Evolutionary conservation across 2,888 invertebrate genomes (phyloP).

Genomic region (Diabrotica balteata): DNA sequence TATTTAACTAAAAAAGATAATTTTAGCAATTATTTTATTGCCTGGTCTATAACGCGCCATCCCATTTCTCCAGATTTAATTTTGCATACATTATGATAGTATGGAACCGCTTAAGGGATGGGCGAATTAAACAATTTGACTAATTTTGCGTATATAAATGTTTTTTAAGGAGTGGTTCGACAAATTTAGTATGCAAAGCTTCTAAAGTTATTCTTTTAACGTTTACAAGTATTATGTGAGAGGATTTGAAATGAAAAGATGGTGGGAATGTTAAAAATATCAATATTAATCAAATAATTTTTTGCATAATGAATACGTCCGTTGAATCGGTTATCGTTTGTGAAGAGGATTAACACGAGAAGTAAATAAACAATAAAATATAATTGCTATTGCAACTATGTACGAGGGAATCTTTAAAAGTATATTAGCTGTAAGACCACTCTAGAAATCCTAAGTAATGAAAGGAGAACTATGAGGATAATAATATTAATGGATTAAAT

Average conservation of each 20-base stretch:
- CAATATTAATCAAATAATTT: slow-evolving; percentile 23
- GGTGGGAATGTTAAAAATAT: slow-evolving; percentile 24
- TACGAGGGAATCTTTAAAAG: background rate
- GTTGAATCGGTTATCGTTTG: slow-evolving; percentile 5
- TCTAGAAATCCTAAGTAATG: too few relatives aligned
- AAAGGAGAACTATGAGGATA: too few relatives aligned
- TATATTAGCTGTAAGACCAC: background rate
- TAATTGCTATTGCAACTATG: too few relatives aligned
- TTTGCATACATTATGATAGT: slow-evolving; percentile 19
- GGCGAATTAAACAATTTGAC: slow-evolving; percentile 34
- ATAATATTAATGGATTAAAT: too few relatives aligned
- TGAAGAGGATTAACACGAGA: background rate
- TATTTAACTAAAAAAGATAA: too few relatives aligned
- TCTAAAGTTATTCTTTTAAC: slow-evolving; percentile 27
- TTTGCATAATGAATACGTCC: slow-evolving; percentile 20
- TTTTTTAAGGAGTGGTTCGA: slow-evolving; percentile 24
- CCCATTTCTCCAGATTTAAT: slow-evolving; percentile 18
- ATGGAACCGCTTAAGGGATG: slow-evolving; percentile 26
- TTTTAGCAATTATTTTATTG: too few relatives aligned
- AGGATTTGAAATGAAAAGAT: slow-evolving; percentile 26
- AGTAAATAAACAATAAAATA: background rate
- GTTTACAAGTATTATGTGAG: slow-evolving; percentile 21
- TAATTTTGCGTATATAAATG: slow-evolving; percentile 32
- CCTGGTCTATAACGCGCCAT: too few relatives aligned
- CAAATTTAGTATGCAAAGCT: slow-evolving; percentile 30